phyloP scores from a whole-genome alignment of 2,797 vertebrate species.

The Agapornis canus region DNA sequence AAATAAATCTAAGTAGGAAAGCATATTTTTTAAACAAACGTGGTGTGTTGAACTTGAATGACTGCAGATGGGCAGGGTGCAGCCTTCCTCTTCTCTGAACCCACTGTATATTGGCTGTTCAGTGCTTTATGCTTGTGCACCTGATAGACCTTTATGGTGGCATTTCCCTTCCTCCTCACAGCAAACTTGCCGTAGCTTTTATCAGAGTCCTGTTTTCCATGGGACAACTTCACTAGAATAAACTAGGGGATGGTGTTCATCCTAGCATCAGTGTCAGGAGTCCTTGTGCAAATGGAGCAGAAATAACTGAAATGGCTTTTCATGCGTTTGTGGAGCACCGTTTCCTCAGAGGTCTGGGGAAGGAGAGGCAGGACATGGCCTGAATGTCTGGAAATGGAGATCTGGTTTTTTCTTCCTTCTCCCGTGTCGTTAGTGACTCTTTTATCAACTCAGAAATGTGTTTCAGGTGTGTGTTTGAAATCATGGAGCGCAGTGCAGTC shows the following conservation, averaged over 20 bases:
- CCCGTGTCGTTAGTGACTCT: not conserved
- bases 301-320: not conserved
- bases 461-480: not conserved
- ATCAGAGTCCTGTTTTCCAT: not conserved
- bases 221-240: not conserved
- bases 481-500: not conserved
- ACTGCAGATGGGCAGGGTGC: not conserved
- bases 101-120: fast-evolving
- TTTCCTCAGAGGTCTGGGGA: not conserved
- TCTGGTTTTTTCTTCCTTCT: not conserved
- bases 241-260: not conserved
- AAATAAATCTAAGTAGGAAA: conserved; percentile 79
- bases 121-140: fast-evolving
- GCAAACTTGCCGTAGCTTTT: not conserved
- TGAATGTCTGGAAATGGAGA: not conserved
- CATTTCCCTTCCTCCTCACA: not conserved
- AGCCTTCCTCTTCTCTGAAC: not conserved
- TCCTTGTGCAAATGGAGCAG: not conserved
- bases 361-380: not conserved
- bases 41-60: conserved; percentile 58
- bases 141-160: not conserved
- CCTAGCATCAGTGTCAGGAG: not conserved
- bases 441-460: fast-evolving
- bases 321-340: not conserved
- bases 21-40: conserved; percentile 39